phyloP scores from a whole-genome alignment of 2,888 invertebrate species.

The Azorinus chamasolen region DNA sequence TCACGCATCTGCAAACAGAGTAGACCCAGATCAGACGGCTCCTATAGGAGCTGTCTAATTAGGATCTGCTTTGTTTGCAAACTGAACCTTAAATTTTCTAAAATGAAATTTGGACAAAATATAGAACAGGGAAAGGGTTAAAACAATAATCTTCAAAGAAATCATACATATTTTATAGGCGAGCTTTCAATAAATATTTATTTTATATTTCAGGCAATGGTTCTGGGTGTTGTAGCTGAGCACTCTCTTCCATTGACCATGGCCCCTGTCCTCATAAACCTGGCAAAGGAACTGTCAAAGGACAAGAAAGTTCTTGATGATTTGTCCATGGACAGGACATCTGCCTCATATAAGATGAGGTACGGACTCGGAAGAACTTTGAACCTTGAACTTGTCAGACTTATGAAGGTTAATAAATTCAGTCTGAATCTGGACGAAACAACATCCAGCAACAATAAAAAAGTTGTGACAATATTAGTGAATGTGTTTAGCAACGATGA shows the following conservation, averaged over 20 bases:
- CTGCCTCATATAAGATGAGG: slow-evolving; percentile 50
- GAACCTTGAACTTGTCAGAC: slow-evolving; percentile 12
- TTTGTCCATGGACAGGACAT: slow-evolving; percentile 43
- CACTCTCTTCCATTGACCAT: slow-evolving; percentile 52
- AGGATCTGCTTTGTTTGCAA: no score
- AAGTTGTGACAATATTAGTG: slow-evolving; percentile 36
- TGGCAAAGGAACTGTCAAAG: slow-evolving; percentile 42
- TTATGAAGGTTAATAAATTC: slow-evolving; percentile 23
- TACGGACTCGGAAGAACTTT: slow-evolving; percentile 41
- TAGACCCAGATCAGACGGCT: no score
- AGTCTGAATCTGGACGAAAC: slow-evolving; percentile 60
- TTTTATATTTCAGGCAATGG: slow-evolving; percentile 44
- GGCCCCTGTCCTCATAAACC: slow-evolving; percentile 45
- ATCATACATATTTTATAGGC: no score
- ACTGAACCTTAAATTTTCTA: no score
- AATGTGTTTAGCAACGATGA: background rate
- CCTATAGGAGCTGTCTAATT: no score
- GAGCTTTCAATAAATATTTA: no score
- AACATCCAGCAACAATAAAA: slow-evolving; percentile 50
- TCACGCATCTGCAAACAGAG: no score
- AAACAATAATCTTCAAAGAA: no score
- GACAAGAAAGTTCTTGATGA: slow-evolving; percentile 48
- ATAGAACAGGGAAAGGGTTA: no score
- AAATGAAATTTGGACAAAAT: no score
- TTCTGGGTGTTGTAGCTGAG: slow-evolving; percentile 54